phyloP scores from a whole-genome alignment of 2,797 vertebrate species.

The Rhinophrynus dorsalis region DNA sequence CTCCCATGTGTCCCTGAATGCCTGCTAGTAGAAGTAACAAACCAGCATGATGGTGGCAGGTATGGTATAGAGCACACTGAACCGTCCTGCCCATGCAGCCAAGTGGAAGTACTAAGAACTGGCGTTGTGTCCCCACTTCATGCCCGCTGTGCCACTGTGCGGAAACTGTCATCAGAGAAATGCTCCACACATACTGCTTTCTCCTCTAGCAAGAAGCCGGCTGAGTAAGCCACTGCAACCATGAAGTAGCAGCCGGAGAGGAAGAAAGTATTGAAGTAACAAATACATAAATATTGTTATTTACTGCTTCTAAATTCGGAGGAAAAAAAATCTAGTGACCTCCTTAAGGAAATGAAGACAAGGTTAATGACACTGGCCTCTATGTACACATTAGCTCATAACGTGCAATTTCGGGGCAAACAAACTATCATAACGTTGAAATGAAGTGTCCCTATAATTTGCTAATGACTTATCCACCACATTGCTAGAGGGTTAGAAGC shows the following conservation, averaged over 20 bases:
- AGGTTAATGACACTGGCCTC: too few species aligned
- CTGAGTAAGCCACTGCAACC: slow-evolving; percentile 83
- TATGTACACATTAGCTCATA: too few species aligned
- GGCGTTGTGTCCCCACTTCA: slow-evolving; percentile 98
- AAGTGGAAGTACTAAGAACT: slow-evolving; percentile 98
- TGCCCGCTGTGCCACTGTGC: slow-evolving; percentile 93
- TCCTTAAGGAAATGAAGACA: too few species aligned
- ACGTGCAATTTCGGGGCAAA: too few species aligned
- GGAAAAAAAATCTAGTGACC: too few species aligned
- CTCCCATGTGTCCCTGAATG: slow-evolving; percentile 95
- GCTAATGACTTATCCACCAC: too few species aligned
- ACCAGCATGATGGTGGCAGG: slow-evolving; percentile 96
- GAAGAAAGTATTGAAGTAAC: too few species aligned
- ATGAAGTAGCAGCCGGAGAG: slow-evolving; percentile 91
- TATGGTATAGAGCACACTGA: slow-evolving; percentile 95
- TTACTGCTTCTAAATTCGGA: too few species aligned
- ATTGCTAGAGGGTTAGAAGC: too few species aligned
- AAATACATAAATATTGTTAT: too few species aligned
- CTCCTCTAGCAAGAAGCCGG: slow-evolving; percentile 88
- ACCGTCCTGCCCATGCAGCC: slow-evolving; percentile 97
- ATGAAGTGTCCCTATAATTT: too few species aligned
- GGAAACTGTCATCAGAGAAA: slow-evolving; percentile 87
- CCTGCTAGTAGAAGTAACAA: slow-evolving; percentile 98
- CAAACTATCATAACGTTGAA: too few species aligned
- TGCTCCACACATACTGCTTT: slow-evolving; percentile 90